Evolutionary conservation across 2,797 vertebrate species (phyloP), one percentile per base, ranked within the genome.

Genomic region (Danio kyathit): DNA sequence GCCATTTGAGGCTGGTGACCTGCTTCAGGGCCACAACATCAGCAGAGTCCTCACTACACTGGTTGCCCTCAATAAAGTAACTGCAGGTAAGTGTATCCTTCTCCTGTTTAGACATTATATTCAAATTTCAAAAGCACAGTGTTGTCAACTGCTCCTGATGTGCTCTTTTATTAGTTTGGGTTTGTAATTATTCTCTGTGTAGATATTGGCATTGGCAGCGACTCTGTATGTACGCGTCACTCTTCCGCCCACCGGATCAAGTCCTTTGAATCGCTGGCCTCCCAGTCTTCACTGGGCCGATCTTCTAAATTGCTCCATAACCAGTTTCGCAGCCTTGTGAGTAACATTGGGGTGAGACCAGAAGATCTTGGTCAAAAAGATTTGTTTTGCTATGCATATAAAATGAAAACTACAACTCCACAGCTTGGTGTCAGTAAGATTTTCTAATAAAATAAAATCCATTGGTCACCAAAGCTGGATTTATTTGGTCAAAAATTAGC

Each of bases 11-110:
- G 95, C 96, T 89, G 95, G 91, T 90, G 98, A 99, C 90, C 95
- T 99, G 83, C 95, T 97, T 87, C 96, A 98, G 91, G 96, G 96
- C 80, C 95, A 96, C 90, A 98, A 98, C 93, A 97, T 99, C 92
- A 94, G 89, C 92, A 97, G 95, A 92, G 97, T 99, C 88, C 94
- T 99, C 69, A 96, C 93, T 88, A 95, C 94, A 83, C 90, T 99
- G 46, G 96, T 99, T 84, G 94, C 96, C 57, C 95, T 99, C 82
- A 99, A 97, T 93, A 99, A 98, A 93, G 96, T 96, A 57, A 99
- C 97, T 83, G 97, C 98, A 95, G 96, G 98, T 97, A 89, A 92
- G 91, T 41, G 2, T 64, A 12, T 59, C 7, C 54, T 38, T 6
- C 21, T 59, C 10, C 10, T 4, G 5, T 60, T 79, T 14, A 70